phyloP scores from a whole-genome alignment of 2,113 vertebrate species.

The Castor canadensis region DNA sequence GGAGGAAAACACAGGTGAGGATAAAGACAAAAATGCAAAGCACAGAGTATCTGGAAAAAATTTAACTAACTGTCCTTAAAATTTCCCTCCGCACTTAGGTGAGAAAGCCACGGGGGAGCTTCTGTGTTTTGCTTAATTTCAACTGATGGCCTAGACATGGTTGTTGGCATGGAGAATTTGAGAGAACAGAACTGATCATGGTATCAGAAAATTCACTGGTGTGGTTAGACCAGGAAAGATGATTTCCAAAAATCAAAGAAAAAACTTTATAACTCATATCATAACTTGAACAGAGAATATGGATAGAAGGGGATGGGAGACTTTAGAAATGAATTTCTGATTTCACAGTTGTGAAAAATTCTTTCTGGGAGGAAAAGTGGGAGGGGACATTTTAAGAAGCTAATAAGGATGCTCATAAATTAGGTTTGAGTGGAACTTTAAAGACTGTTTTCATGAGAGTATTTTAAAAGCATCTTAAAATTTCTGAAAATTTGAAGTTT shows the following conservation, averaged over 20 bases:
- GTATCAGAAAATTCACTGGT: background rate
- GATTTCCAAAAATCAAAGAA: constrained; percentile 24
- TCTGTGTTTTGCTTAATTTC: background rate
- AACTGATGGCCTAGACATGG: background rate
- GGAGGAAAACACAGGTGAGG: background rate
- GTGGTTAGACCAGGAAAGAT: constrained; percentile 11
- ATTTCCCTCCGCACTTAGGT: background rate
- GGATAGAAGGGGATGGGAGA: background rate
- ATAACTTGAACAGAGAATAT: background rate
- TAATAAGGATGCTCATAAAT: background rate
- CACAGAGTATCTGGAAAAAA: background rate
- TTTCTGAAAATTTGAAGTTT: background rate
- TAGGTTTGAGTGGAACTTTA: background rate
- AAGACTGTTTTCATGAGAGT: background rate
- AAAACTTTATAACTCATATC: background rate
- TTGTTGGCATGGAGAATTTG: background rate
- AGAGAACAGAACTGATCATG: background rate
- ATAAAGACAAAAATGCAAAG: background rate
- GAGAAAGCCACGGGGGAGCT: background rate
- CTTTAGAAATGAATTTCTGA: constrained; percentile 11
- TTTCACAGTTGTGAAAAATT: constrained; percentile 3
- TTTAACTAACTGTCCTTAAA: background rate
- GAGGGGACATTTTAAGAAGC: background rate
- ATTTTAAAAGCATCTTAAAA: background rate
- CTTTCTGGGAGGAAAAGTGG: background rate